Evolutionary conservation across 1,140 invertebrate species (phyloP).

Genomic region (Sinonovacula constricta): DNA sequence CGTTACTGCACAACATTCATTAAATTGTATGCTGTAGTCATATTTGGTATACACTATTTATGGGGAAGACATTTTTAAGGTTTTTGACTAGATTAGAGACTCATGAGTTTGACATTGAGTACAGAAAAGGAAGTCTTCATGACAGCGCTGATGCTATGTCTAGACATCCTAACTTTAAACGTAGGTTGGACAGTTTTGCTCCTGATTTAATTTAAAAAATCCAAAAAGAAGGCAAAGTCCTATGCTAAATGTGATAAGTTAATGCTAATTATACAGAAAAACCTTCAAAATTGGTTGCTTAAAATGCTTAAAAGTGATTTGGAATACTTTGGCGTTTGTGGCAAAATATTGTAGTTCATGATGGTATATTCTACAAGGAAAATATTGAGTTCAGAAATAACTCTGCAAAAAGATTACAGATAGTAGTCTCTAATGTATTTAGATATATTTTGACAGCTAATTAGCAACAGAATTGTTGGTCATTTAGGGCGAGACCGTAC

Average conservation of each 20-base stretch:
- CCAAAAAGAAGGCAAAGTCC: not conserved
- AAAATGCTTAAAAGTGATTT: too few relatives aligned
- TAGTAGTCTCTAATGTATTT: too few relatives aligned
- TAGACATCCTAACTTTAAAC: not conserved
- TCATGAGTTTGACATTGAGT: slow-evolving; percentile 29
- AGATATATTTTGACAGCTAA: not conserved
- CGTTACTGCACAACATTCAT: slow-evolving; percentile 34
- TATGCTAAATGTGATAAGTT: too few relatives aligned
- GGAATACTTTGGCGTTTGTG: too few relatives aligned
- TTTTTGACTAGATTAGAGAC: slow-evolving; percentile 25
- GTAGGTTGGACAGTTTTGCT: not conserved
- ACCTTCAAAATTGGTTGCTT: too few relatives aligned
- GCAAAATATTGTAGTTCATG: too few relatives aligned
- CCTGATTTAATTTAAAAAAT: not conserved
- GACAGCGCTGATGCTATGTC: slow-evolving; percentile 2
- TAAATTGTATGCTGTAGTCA: slow-evolving; percentile 43
- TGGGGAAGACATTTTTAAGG: slow-evolving; percentile 32
- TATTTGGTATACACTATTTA: slow-evolving; percentile 40
- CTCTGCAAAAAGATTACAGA: too few relatives aligned
- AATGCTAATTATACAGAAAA: too few relatives aligned
- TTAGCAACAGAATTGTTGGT: not conserved
- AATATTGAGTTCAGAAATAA: too few relatives aligned
- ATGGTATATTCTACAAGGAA: too few relatives aligned
- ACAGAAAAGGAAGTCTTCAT: slow-evolving; percentile 9
- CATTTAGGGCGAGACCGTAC: not conserved